phyloP scores from a whole-genome alignment of 2,888 invertebrate species.

The Beris chalybata region DNA sequence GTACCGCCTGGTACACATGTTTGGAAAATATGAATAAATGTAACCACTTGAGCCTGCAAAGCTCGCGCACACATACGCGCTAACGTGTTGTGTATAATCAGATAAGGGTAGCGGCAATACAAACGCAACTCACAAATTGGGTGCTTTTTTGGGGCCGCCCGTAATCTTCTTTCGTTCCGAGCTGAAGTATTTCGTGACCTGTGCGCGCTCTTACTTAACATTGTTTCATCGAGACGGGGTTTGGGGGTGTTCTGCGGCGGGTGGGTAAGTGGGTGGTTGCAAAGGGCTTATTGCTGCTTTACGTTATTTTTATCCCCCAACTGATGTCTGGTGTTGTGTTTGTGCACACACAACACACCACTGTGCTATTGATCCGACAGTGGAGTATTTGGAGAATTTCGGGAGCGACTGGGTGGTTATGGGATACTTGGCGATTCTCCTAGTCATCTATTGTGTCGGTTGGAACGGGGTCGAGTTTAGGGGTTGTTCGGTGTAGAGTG shows the following conservation, averaged over 20 bases:
- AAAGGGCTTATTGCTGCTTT: constrained; percentile 1
- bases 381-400: constrained; percentile 5
- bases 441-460: no score
- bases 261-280: constrained; percentile 13
- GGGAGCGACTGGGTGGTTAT: neutral
- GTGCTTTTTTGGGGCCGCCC: constrained; percentile 9
- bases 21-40: no score
- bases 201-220: constrained; percentile 25
- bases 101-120: neutral
- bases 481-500: neutral
- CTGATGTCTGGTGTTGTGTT: constrained; percentile 12
- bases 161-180: neutral
- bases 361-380: constrained; percentile 12
- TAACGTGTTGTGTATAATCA: no score
- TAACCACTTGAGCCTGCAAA: no score
- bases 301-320: constrained; percentile 3
- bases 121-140: constrained; percentile 7
- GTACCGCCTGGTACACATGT: no score
- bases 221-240: neutral
- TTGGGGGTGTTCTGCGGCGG: constrained; percentile 9
- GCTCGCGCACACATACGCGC: no score
- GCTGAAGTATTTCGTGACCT: constrained; percentile 22
- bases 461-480: neutral
- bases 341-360: neutral
- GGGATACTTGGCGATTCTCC: neutral